Base-by-base conservation (phyloP, 2,888 invertebrate genomes). In the Germaria angustata region DNA sequence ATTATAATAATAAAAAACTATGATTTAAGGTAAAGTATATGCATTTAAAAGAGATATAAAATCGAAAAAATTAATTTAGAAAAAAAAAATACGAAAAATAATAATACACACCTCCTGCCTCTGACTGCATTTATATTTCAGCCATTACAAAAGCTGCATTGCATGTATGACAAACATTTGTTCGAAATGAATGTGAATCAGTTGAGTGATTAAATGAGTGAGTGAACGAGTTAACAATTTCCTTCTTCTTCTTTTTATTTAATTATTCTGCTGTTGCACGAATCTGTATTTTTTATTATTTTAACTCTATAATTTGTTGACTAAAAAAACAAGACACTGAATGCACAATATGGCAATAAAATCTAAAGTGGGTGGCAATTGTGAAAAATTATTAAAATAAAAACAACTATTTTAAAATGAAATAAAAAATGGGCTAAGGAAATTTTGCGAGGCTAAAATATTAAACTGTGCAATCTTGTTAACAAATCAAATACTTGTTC, bases 401-500 rank as follows among this genome's bases (percentile, higher is more conserved):
- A 79, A 84, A 77, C 68, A 44, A 2, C 63, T 17, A 39, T 69
- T 34, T 13, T 65, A 20, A 57, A 66, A 65, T 11, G 79, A 41
- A 75, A 55, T 15, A 41, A 68, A 68, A 36, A 57, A 34, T 34
- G 11, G 36, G 36, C 49, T 32, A 46, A 34, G 4, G 63, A 39
- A 66, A 66, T n/a, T 53, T 36, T 20, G 59, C 22, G 6, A 28
- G 51, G 59, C 61, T 77, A 53, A 68, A 76, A 68, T 66, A 71
- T 72, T 79, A 86, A 84, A 85, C 85, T 87, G 87, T 87, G 86
- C 88, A 88, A 90, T 88, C 90, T 90, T 90, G 90, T 90, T 90
- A 90, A 90, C 91, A 90, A 90, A 90, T 89, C 90, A 89, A 88
- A 89, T 88, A 87, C 89, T 89, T 90, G 90, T 90, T 90, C 90